Evolutionary conservation across 2,888 invertebrate genomes (phyloP).

Genomic region (Philhelius pedissequus): DNA sequence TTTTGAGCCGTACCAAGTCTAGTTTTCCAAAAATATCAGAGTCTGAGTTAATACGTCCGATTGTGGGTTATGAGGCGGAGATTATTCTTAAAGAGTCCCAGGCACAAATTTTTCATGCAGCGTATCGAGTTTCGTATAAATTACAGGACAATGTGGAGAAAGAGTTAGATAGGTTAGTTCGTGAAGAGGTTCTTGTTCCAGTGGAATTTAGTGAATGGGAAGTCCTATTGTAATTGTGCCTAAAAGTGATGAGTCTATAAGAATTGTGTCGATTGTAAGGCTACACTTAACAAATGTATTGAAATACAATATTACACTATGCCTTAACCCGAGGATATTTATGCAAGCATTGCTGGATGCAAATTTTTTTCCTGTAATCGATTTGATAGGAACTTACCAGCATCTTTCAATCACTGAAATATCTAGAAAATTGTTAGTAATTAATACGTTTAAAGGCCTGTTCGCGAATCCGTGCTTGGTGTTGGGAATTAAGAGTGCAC

Average conservation of each 20-base stretch:
- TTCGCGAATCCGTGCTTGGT: not conserved
- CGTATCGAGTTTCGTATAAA: not conserved
- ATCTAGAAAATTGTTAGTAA: not conserved
- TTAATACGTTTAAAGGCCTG: slow-evolving; percentile 5
- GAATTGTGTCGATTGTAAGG: too few species aligned
- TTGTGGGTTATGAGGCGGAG: not conserved
- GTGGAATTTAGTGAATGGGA: too few species aligned
- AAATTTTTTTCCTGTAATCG: too few species aligned
- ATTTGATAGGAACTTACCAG: not conserved
- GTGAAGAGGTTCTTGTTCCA: not conserved
- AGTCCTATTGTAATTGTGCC: too few species aligned
- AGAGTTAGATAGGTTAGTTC: not conserved
- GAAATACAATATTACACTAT: too few species aligned
- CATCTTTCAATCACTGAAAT: not conserved
- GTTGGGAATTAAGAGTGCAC: slow-evolving; percentile 31
- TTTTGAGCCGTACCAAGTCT: too few species aligned
- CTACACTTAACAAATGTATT: too few species aligned
- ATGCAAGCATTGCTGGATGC: too few species aligned
- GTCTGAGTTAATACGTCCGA: not conserved
- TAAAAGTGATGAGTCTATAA: too few species aligned
- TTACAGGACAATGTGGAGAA: not conserved
- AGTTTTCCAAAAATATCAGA: not conserved
- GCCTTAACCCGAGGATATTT: too few species aligned
- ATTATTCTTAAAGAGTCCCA: not conserved
- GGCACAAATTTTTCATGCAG: not conserved